phyloP scores from a whole-genome alignment of 92 coral and sea anemone species.

The Zoanthus sansibaricus region DNA sequence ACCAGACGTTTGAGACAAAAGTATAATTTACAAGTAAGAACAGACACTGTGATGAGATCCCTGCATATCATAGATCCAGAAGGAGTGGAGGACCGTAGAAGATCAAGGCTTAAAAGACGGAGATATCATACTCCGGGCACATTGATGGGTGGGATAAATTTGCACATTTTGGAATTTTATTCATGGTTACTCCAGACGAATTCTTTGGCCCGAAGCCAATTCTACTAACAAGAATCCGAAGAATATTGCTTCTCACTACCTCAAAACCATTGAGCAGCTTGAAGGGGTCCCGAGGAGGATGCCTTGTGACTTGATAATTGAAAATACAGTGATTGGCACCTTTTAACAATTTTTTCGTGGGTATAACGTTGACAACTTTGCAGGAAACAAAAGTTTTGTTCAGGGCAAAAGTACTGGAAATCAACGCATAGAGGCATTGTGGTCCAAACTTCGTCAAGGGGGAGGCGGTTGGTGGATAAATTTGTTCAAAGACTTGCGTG shows the following conservation, averaged over 20 bases:
- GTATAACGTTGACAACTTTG: constrained; percentile 49
- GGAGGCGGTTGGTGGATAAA: constrained; percentile 69
- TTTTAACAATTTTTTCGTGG: constrained; percentile 45
- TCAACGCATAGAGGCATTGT: constrained; percentile 58
- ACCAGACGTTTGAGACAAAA: constrained; percentile 50
- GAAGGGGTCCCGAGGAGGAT: constrained; percentile 5
- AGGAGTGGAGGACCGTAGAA: constrained; percentile 56
- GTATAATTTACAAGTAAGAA: constrained; percentile 51
- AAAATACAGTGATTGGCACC: constrained; percentile 4
- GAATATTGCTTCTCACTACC: constrained; percentile 7
- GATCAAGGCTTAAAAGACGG: constrained; percentile 43
- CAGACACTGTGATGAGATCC: constrained; percentile 62
- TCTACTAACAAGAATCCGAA: constrained; percentile 12
- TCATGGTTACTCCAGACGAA: constrained; percentile 15
- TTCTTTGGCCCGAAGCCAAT: constrained; percentile 12
- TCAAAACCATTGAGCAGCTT: background rate
- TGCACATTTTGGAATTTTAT: background rate
- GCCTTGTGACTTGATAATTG: background rate
- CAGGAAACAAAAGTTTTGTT: constrained; percentile 54
- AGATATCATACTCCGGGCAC: constrained; percentile 40
- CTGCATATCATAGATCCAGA: constrained; percentile 63
- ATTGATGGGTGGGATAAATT: constrained; percentile 11
- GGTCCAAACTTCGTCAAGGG: constrained; percentile 57
- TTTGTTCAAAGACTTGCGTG: constrained; percentile 63
- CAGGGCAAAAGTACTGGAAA: constrained; percentile 63